Conservation (phyloP, 2,113 vertebrate species). For the Carassius gibelio region DNA sequence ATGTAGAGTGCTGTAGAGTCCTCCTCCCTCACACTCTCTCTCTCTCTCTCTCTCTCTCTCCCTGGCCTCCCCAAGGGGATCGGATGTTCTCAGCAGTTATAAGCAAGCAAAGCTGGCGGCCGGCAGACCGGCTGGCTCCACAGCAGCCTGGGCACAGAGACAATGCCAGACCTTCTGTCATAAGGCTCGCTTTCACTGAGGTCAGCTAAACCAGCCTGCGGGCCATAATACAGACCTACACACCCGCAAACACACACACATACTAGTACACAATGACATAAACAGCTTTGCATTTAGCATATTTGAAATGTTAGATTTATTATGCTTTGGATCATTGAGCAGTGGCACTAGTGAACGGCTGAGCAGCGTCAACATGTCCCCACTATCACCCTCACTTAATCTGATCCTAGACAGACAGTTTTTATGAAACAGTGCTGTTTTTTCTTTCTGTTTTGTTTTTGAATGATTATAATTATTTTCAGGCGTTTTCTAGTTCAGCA, state of each 20-base stretch:
- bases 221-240: constrained; percentile 66
- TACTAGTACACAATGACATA: constrained; percentile 41
- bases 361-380: background rate
- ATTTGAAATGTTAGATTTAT: constrained; percentile 43
- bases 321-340: constrained; percentile 52
- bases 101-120: constrained; percentile 80
- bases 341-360: background rate
- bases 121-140: constrained; percentile 87
- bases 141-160: constrained; percentile 78
- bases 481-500: background rate
- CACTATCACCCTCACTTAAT: constrained; percentile 10
- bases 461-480: background rate
- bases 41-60: constrained; percentile 55
- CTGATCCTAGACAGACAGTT: background rate
- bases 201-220: constrained; percentile 74
- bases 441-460: background rate
- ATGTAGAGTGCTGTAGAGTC: constrained; percentile 64
- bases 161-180: constrained; percentile 82
- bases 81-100: constrained; percentile 87
- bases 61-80: constrained; percentile 80
- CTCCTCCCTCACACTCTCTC: constrained; percentile 34
- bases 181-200: constrained; percentile 77
- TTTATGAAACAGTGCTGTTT: background rate
- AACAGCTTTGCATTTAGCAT: constrained; percentile 39
- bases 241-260: constrained; percentile 50